Evolutionary conservation across 2,113 vertebrate species (phyloP).

Genomic region (Dermatemys mawii): DNA sequence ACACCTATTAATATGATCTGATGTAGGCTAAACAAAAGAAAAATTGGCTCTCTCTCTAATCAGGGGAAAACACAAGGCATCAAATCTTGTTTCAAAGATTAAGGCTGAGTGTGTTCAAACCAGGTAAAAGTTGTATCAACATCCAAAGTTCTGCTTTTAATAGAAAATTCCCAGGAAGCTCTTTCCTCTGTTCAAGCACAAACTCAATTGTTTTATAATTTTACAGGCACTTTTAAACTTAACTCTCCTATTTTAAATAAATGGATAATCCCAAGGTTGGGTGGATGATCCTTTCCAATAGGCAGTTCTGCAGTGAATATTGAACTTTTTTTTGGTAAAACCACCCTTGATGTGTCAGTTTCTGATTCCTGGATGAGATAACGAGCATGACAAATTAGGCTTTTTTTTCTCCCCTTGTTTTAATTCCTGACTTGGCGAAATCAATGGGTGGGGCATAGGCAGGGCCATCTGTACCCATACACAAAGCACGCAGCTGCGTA

Average conservation of each 20-base stretch:
- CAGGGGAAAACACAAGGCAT: conserved; percentile 20
- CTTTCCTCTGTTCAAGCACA: conserved; percentile 11
- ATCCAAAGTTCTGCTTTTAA: conserved; percentile 43
- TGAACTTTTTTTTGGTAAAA: background rate
- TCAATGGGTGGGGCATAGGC: background rate
- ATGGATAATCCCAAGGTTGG: background rate
- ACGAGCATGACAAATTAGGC: background rate
- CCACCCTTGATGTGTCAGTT: background rate
- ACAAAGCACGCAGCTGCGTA: too few relatives aligned
- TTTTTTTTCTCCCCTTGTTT: background rate
- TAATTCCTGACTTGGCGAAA: conserved; percentile 20
- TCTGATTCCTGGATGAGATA: background rate
- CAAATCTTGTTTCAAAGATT: conserved; percentile 51
- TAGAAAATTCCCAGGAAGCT: conserved; percentile 31
- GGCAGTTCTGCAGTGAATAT: background rate
- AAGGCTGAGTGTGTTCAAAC: conserved; percentile 29
- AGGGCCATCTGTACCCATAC: too few relatives aligned
- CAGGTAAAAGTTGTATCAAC: conserved; percentile 12
- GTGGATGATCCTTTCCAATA: conserved; percentile 26
- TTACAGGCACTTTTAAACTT: conserved; percentile 36
- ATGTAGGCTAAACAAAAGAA: conserved; percentile 37
- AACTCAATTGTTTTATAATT: conserved; percentile 5
- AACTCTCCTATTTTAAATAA: background rate
- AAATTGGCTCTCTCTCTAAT: conserved; percentile 52
- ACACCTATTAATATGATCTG: conserved; percentile 28